Base-by-base conservation (phyloP, 1,140 invertebrate genomes). In the Drosophila azteca region DNA sequence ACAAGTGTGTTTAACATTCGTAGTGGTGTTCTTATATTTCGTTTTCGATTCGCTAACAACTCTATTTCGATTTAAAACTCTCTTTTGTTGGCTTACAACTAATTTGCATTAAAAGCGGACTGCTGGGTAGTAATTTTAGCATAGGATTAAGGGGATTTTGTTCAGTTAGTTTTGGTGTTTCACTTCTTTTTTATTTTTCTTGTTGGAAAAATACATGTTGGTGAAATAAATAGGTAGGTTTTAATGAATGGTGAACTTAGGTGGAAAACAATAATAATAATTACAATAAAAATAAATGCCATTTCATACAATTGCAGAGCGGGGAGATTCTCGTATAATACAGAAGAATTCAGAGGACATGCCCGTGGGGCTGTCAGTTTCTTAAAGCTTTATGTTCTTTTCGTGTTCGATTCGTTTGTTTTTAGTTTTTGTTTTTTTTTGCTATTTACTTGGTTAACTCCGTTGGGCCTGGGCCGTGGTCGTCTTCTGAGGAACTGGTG, bases 321-420 rank as follows among this genome's bases (percentile, higher is more conserved):
- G 35, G 54, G 71, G 68, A 84, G 73, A 80, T 85, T 84, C 68
- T 51, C 45, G 20, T 70, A 66, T 77, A 77, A 81, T 77, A 84
- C 64, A 81, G 81, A 84, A 65, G 13, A 77, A 74, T 62, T 60
- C 20, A 39, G 62, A 70, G 66, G 50, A 65, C 66, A 55, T 60
- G 31, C 29, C 35, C 35, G 8, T 9, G 2, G 20, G 26, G 17
- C 52, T 64, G 62, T 22, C 66, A 62, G 43, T 65, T 24, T 78
- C 17, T 82, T 85, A 82, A 88, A 88, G 82, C 82, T 87, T 85
- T 73, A 57, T 54, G 67, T 77, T 71, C 49, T 64, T 77, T 48
- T 66, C 73, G 39, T 63, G 50, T 55, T 70, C 59, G 58, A 46
- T 77, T 68, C 54, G 43, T 69, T 62, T 53, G 70, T 63, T 72